Conservation (phyloP, 2,113 vertebrate species). For the Abramis brama region DNA sequence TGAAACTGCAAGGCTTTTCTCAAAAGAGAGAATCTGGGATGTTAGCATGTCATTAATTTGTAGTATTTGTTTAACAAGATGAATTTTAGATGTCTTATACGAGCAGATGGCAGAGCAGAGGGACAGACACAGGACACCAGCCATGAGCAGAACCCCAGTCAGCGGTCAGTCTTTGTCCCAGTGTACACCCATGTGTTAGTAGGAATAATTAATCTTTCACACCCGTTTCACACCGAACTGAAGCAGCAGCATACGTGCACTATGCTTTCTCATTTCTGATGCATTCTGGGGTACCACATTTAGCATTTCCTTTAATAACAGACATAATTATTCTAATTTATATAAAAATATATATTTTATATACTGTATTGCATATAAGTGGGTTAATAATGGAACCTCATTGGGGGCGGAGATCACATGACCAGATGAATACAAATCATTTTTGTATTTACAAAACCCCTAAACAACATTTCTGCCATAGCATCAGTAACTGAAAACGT, state of each 20-base stretch:
- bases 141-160: slow-evolving; percentile 60
- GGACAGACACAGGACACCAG: slow-evolving; percentile 60
- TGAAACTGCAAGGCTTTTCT: neutral
- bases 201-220: neutral
- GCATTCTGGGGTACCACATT: neutral
- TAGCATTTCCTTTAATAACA: no score
- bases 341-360: no score
- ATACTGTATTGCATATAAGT: neutral
- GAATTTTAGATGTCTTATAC: neutral
- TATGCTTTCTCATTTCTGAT: neutral
- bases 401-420: neutral
- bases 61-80: neutral
- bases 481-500: neutral
- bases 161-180: slow-evolving; percentile 54
- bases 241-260: neutral
- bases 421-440: neutral
- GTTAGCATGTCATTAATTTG: neutral
- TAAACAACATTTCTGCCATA: neutral
- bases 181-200: slow-evolving; percentile 29
- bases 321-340: no score
- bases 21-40: neutral
- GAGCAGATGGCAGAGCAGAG: slow-evolving; percentile 50
- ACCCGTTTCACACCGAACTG: neutral
- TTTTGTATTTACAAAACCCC: neutral
- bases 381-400: neutral